Evolutionary conservation across 2,797 vertebrate genomes (phyloP).

Genomic region (Takifugu rubripes): DNA sequence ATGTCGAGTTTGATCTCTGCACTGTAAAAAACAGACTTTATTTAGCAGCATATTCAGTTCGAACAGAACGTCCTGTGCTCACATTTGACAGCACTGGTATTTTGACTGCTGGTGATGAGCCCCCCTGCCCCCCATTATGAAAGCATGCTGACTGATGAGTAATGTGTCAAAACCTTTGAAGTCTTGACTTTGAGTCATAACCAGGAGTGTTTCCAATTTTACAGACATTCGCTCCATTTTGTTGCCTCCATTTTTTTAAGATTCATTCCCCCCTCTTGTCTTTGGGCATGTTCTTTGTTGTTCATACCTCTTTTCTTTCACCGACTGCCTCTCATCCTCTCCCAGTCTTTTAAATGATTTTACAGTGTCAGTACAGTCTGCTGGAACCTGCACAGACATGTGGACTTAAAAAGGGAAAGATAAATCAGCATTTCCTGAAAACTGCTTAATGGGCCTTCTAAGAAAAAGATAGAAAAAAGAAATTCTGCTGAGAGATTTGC

Average conservation of each 20-base stretch:
- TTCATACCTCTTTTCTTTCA: slow-evolving; percentile 25
- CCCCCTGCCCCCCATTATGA: slow-evolving; percentile 19
- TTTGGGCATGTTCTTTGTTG: slow-evolving; percentile 58
- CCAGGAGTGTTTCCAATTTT: slow-evolving; percentile 59
- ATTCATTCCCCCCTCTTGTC: slow-evolving; percentile 41
- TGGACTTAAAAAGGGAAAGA: slow-evolving; percentile 48
- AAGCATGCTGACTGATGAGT: slow-evolving; percentile 65
- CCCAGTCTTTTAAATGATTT: slow-evolving; percentile 18
- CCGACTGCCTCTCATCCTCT: slow-evolving; percentile 26
- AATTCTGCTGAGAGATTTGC: slow-evolving; percentile 35
- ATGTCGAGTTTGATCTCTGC: too few relatives aligned
- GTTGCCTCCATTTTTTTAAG: slow-evolving; percentile 25
- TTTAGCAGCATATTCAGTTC: too few relatives aligned
- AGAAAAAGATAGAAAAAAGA: slow-evolving; percentile 14
- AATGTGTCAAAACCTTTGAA: slow-evolving; percentile 55
- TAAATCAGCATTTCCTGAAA: slow-evolving; percentile 56
- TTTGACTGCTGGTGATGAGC: slow-evolving; percentile 46
- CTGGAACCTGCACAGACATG: slow-evolving; percentile 49
- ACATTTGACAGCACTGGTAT: slow-evolving; percentile 40
- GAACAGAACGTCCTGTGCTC: slow-evolving; percentile 36
- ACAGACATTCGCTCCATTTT: slow-evolving; percentile 46
- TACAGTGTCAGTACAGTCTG: slow-evolving; percentile 4
- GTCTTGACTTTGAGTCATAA: slow-evolving; percentile 48
- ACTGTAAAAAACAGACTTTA: too few relatives aligned
- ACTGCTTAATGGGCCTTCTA: slow-evolving; percentile 43